These are phyloP conservation scores for Dinoponera quadriceps DNA, from an alignment of 1,140 invertebrate species.

Conservation along the genomic window DNA sequence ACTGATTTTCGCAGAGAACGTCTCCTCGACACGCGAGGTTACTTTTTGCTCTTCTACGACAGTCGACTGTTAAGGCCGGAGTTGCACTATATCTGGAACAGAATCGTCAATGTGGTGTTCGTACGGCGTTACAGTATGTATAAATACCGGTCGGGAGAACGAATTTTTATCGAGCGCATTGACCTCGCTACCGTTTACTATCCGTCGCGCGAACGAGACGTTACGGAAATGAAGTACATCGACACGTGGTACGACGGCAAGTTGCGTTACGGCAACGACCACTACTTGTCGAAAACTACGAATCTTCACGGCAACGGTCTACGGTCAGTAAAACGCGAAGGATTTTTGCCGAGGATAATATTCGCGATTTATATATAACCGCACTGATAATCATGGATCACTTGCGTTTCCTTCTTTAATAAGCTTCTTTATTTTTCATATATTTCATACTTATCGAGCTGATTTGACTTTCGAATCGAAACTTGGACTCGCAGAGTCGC, in stretches of 20 bases:
- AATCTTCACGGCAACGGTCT: conserved; percentile 85
- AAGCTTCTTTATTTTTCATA: background rate
- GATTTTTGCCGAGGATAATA: background rate
- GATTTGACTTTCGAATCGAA: conserved; percentile 6
- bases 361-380: too few species aligned
- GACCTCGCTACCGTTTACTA: conserved; percentile 90
- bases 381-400: too few species aligned
- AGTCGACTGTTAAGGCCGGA: conserved; percentile 88
- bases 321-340: conserved; percentile 59
- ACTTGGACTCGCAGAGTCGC: conserved; percentile 86
- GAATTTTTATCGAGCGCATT: conserved; percentile 72
- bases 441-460: too few species aligned
- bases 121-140: conserved; percentile 86
- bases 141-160: conserved; percentile 77
- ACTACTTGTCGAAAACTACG: conserved; percentile 88
- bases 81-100: conserved; percentile 91
- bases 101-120: conserved; percentile 91
- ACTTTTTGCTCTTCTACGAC: conserved; percentile 90
- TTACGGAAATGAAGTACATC: conserved; percentile 86
- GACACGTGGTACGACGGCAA: conserved; percentile 88
- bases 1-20: conserved; percentile 86
- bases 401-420: background rate
- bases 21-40: conserved; percentile 89
- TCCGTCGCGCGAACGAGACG: conserved; percentile 86
- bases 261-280: conserved; percentile 86